A percentile compares a stretch with the other conserved stretches of the same genome.
These are phyloP conservation scores for Mohoua ochrocephala DNA, from an alignment of 2,113 vertebrate genomes.

Conservation along the genomic window DNA sequence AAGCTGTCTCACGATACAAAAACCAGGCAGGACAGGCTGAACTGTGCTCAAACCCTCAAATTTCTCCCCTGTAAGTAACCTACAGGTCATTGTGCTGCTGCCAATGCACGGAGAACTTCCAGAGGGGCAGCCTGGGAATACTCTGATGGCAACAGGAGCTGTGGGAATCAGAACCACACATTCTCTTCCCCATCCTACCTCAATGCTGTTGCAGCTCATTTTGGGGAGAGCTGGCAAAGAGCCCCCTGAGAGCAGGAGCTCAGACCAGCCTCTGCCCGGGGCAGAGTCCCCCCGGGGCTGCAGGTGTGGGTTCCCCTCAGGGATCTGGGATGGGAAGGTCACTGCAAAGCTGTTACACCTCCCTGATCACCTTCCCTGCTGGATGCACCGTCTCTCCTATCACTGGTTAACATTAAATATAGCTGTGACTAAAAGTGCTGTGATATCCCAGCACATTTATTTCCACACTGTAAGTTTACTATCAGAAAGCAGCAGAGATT, in stretches of 20 bases:
- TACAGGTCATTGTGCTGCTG: not conserved
- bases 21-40: not conserved
- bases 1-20: not conserved
- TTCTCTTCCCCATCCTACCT: not conserved
- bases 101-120: not conserved
- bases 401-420: not conserved
- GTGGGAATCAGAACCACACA: not conserved
- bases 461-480: not conserved
- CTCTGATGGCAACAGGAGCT: not conserved
- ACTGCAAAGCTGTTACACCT: fast-evolving
- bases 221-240: not conserved
- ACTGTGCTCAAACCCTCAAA: not conserved
- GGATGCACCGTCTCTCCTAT: not conserved
- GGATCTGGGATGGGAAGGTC: not conserved
- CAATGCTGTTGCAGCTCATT: too few relatives aligned
- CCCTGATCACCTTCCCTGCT: not conserved
- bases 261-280: not conserved
- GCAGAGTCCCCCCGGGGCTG: not conserved
- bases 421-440: not conserved
- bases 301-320: not conserved
- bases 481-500: not conserved
- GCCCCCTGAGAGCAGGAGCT: fast-evolving
- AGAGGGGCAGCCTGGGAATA: not conserved
- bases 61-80: not conserved
- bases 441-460: not conserved